Base-by-base conservation (phyloP, 2,797 vertebrate genomes). In the Macroramphosus scolopax region DNA sequence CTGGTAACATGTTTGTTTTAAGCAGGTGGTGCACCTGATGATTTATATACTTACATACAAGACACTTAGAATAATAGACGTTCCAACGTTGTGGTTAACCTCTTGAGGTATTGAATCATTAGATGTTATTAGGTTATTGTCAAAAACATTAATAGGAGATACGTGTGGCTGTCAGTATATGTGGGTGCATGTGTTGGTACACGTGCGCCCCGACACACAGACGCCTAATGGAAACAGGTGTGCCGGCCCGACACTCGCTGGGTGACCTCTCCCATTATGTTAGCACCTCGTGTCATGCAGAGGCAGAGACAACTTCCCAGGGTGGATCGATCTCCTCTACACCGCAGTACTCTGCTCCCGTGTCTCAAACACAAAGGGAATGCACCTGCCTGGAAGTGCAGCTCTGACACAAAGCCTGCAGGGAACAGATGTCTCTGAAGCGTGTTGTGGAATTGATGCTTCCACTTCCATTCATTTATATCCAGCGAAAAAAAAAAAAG, bases 391-490 rank as follows among this genome's bases (percentile, higher is more conserved):
- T 76, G 67, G 54, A 78, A 77, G 74, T 74, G 71, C 35, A 2
- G 56, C 75, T 75, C 69, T 63, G 75, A 80, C 71, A 78, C 65
- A 68, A 77, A 73, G 74, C 75, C 83, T 75, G 77, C 72, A 76
- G 80, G 80, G 80, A 80, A 68, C 65, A 73, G 55, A 70, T 68
- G 72, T 81, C 72, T 77, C 74, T 44, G 59, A 74, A 67, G 70
- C 57, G 16, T 74, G 70, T 65, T 56, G 60, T 41, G 52, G 68
- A 81, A 79, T 70, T 78, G 75, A 83, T 78, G 70, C 52, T 56
- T 64, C 52, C 49, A 22, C 57, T 77, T 38, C 22, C 38, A 41
- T 71, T 77, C 40, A 64, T 78, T 61, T 70, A 33, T 63, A 53
- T 54, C 50, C 33, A 26, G 29, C 25, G n/a, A n/a, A n/a, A 34